phyloP scores from a whole-genome alignment of 2,888 invertebrate species.

The Macaria notata region DNA sequence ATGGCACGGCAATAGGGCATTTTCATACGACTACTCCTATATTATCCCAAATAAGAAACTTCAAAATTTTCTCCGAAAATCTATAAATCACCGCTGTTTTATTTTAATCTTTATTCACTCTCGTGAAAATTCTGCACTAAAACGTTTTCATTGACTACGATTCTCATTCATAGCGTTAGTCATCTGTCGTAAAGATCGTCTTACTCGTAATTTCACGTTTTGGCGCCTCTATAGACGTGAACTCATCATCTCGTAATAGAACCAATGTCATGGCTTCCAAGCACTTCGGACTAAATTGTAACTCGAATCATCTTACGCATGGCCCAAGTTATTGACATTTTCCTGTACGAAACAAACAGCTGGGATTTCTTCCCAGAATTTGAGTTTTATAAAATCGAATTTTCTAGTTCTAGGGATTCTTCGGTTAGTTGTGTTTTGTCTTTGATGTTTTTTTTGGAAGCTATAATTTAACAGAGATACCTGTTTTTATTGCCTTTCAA shows the following conservation, averaged over 20 bases:
- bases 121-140: no score
- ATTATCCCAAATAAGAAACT: no score
- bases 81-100: no score
- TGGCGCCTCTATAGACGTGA: slow-evolving; percentile 16
- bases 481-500: no score
- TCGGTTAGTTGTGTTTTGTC: background rate
- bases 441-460: background rate
- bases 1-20: no score
- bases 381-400: background rate
- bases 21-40: no score
- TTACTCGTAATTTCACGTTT: background rate
- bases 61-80: no score
- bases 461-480: no score
- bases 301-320: slow-evolving; percentile 33
- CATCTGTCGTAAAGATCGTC: slow-evolving; percentile 8
- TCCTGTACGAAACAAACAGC: slow-evolving; percentile 19
- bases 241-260: slow-evolving; percentile 32
- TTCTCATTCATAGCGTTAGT: slow-evolving; percentile 11
- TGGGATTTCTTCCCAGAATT: slow-evolving; percentile 24
- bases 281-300: slow-evolving; percentile 28
- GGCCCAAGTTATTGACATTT: slow-evolving; percentile 33
- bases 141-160: background rate
- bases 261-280: slow-evolving; percentile 28
- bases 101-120: no score
- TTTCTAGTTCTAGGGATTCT: background rate